Percentiles rank a stretch among this genome's conserved stretches.
Evolutionary conservation across 1,140 invertebrate genomes (phyloP).

Genomic region (Drosophila nebulosa): DNA sequence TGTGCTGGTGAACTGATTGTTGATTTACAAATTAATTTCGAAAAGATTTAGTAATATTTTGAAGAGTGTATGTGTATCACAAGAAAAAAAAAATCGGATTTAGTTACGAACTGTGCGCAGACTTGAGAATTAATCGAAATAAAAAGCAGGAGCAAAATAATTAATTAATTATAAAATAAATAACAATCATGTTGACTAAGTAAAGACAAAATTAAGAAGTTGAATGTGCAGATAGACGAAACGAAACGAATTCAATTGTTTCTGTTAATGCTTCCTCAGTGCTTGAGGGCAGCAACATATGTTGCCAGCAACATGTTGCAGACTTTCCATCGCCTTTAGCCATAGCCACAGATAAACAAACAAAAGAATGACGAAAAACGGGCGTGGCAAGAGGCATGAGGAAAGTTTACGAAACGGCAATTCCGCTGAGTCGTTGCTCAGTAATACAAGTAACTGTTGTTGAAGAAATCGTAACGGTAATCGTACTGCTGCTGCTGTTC

Average conservation of each 20-base stretch:
- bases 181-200: conserved; percentile 69
- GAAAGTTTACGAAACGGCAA: neutral
- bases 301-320: conserved; percentile 66
- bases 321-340: neutral
- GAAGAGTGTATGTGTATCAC: conserved; percentile 26
- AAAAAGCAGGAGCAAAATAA: conserved; percentile 17
- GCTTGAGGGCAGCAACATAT: conserved; percentile 32
- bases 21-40: conserved; percentile 33
- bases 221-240: neutral
- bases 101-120: neutral
- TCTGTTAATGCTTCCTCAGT: conserved; percentile 5
- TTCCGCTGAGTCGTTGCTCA: conserved; percentile 13
- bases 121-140: neutral
- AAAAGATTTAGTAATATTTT: conserved; percentile 17
- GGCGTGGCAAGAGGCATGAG: neutral
- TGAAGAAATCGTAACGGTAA: conserved; percentile 59
- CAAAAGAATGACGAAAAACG: conserved; percentile 1
- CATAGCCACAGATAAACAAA: neutral
- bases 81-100: conserved; percentile 17
- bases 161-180: conserved; percentile 65
- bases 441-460: conserved; percentile 68
- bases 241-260: conserved; percentile 13
- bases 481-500: conserved; percentile 43
- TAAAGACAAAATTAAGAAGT: conserved; percentile 30
- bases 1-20: conserved; percentile 13